A percentile compares a stretch with the other conserved stretches of the same genome.
phyloP scores from a whole-genome alignment of 2,797 vertebrate genomes.

The Sternarchorhynchus goeldii region DNA sequence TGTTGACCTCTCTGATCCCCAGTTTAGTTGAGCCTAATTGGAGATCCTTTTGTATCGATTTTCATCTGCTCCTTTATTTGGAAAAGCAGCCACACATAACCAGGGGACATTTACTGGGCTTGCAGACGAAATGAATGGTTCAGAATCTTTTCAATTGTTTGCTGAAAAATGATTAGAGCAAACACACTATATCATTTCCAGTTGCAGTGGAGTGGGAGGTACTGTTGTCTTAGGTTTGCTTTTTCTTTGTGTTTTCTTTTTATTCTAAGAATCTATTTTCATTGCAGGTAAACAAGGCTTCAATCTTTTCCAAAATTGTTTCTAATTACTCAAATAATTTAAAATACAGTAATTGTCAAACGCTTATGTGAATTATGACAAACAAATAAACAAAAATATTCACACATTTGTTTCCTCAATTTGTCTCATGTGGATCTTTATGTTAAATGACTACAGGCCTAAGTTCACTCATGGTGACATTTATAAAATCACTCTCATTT shows the following conservation, averaged over 20 bases:
- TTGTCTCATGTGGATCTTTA: too few relatives aligned
- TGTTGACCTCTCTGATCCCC: slow-evolving; percentile 75
- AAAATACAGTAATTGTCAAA: background rate
- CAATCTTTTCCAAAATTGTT: background rate
- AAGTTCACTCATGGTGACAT: too few relatives aligned
- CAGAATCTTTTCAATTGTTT: slow-evolving; percentile 49
- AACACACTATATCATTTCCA: slow-evolving; percentile 41
- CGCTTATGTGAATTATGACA: background rate
- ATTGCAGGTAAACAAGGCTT: background rate
- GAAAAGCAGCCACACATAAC: slow-evolving; percentile 52
- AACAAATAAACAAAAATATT: background rate
- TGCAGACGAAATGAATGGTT: slow-evolving; percentile 22
- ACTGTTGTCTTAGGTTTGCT: slow-evolving; percentile 22
- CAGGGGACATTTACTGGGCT: slow-evolving; percentile 43
- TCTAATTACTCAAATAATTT: background rate
- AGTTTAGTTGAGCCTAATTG: slow-evolving; percentile 75
- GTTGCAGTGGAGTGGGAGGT: slow-evolving; percentile 25
- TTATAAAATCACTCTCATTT: too few relatives aligned
- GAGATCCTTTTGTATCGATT: slow-evolving; percentile 76
- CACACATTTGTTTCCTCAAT: too few relatives aligned
- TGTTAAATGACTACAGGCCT: too few relatives aligned
- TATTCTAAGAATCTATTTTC: slow-evolving; percentile 57
- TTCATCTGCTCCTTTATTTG: slow-evolving; percentile 80
- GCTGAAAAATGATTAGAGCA: slow-evolving; percentile 47
- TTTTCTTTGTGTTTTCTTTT: slow-evolving; percentile 7